These are phyloP conservation scores for Brachypodius melanocephalos DNA, from an alignment of 2,113 vertebrate species.

Conservation along the genomic window DNA sequence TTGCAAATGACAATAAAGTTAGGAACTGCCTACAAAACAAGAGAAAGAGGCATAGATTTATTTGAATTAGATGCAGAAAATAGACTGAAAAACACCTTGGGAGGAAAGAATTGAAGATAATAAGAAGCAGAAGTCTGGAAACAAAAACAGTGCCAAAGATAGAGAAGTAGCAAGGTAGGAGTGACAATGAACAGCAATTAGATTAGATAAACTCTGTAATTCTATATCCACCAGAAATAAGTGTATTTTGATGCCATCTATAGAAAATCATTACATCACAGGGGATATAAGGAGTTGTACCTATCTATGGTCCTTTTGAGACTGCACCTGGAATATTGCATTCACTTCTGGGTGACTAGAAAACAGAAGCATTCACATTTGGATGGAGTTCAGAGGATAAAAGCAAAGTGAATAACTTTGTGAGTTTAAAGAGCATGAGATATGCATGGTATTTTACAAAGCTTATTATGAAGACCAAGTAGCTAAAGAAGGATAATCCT, in stretches of 20 bases:
- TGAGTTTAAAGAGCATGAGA: background rate
- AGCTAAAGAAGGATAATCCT: conserved; percentile 31
- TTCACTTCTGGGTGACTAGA: background rate
- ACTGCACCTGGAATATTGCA: conserved; percentile 50
- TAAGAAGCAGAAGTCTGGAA: background rate
- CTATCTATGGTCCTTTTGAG: conserved; percentile 25
- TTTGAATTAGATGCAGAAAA: background rate
- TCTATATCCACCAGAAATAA: background rate
- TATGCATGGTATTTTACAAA: background rate
- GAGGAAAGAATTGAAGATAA: background rate
- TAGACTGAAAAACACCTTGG: background rate
- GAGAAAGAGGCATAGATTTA: background rate
- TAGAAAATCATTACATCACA: conserved; percentile 18
- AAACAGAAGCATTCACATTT: background rate
- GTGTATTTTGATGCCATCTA: background rate
- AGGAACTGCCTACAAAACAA: background rate
- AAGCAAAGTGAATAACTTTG: background rate
- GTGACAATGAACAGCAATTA: background rate
- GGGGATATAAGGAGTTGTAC: background rate
- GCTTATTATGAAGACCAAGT: background rate
- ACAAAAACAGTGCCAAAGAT: background rate
- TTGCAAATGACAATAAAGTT: background rate
- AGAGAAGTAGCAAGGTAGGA: background rate
- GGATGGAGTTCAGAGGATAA: conserved; percentile 31
- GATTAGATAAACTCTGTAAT: background rate